phyloP scores from a whole-genome alignment of 2,888 invertebrate genomes.

The Rotaria macrura region DNA sequence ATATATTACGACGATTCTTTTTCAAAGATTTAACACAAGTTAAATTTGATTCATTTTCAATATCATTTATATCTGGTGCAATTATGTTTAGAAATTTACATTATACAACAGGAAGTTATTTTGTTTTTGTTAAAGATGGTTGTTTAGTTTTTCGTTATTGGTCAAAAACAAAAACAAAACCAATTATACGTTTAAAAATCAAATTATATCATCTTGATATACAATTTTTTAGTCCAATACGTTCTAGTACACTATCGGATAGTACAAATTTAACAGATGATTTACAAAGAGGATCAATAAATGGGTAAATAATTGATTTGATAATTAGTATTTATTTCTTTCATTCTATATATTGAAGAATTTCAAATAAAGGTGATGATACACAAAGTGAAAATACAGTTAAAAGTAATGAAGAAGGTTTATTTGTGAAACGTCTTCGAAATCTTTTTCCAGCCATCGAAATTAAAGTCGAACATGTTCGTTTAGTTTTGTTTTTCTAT shows the following conservation, averaged over 20 bases:
- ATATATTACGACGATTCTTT: neutral
- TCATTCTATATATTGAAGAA: neutral
- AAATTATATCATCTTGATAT: slow-evolving; percentile 28
- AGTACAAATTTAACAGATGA: neutral
- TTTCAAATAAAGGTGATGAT: neutral
- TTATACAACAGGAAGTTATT: slow-evolving; percentile 24
- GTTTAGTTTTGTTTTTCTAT: neutral
- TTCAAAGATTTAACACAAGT: neutral
- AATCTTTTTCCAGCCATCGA: slow-evolving; percentile 12
- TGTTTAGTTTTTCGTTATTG: slow-evolving; percentile 33
- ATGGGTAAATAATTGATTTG: neutral
- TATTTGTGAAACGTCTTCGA: neutral
- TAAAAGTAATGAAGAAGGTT: neutral
- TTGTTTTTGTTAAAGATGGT: slow-evolving; percentile 27
- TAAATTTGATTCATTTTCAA: slow-evolving; percentile 21
- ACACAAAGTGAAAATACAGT: neutral
- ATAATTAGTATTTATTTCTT: neutral
- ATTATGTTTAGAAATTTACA: slow-evolving; percentile 32
- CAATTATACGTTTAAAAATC: slow-evolving; percentile 24
- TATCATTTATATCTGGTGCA: slow-evolving; percentile 32
- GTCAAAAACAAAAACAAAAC: slow-evolving; percentile 21
- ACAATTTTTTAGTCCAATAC: slow-evolving; percentile 30
- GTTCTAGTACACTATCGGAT: neutral
- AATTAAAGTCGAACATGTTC: neutral
- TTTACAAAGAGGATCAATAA: neutral